Percentiles rank a stretch among this genome's conserved stretches.
Evolutionary conservation across 2,888 invertebrate genomes (phyloP).

Genomic region (Agrochola lychnidis): DNA sequence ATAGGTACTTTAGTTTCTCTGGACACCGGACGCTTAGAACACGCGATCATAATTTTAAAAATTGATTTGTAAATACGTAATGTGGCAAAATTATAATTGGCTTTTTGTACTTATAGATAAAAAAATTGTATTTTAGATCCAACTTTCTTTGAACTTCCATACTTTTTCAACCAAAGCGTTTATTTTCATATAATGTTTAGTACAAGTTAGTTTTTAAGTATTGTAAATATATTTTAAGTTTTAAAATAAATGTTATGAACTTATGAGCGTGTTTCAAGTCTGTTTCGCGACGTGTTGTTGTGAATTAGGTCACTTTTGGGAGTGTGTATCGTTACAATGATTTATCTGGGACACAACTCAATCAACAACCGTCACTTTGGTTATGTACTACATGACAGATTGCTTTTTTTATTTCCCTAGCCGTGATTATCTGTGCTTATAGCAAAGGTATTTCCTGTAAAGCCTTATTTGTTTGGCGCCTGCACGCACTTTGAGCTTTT

Average conservation of each 20-base stretch:
- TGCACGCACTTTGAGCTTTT: slow-evolving; percentile 21
- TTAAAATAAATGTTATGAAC: slow-evolving; percentile 57
- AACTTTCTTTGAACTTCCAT: slow-evolving; percentile 59
- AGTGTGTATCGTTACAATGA: slow-evolving; percentile 47
- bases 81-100: slow-evolving; percentile 81
- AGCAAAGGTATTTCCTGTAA: slow-evolving; percentile 39
- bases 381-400: slow-evolving; percentile 44
- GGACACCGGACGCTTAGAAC: slow-evolving; percentile 85
- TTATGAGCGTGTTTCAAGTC: slow-evolving; percentile 55
- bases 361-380: slow-evolving; percentile 48
- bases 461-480: slow-evolving; percentile 35
- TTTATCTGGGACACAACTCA: slow-evolving; percentile 64
- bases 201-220: slow-evolving; percentile 45
- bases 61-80: slow-evolving; percentile 69
- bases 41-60: slow-evolving; percentile 83
- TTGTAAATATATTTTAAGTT: slow-evolving; percentile 65
- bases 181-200: slow-evolving; percentile 40
- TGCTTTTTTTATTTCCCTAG: slow-evolving; percentile 46
- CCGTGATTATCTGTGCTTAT: slow-evolving; percentile 36
- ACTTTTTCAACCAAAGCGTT: slow-evolving; percentile 62
- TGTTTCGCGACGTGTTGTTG: slow-evolving; percentile 29
- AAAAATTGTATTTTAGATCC: slow-evolving; percentile 66
- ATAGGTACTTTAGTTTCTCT: slow-evolving; percentile 77
- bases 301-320: slow-evolving; percentile 61
- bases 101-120: slow-evolving; percentile 85